Conservation (phyloP, 2,888 invertebrate species). For the Yponomeuta cagnagella region DNA sequence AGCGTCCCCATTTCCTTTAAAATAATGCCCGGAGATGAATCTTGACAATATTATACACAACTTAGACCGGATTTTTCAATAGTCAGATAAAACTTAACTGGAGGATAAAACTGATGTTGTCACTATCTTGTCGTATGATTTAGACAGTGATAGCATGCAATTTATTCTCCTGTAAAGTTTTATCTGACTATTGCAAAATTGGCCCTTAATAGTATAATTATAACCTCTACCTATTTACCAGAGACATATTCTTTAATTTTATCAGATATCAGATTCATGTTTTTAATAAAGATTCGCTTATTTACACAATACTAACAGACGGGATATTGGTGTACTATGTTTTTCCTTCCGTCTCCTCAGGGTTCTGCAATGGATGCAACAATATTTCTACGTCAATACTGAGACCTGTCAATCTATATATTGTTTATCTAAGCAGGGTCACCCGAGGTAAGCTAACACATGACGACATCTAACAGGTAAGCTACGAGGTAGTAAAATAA, state of each 20-base stretch:
- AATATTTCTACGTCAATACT: conserved; percentile 41
- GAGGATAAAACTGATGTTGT: too few species aligned
- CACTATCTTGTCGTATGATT: too few species aligned
- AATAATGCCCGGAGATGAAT: too few species aligned
- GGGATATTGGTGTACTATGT: conserved; percentile 56
- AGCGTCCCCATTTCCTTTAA: too few species aligned
- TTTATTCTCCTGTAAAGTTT: too few species aligned
- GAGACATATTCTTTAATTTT: not conserved
- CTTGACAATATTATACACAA: too few species aligned
- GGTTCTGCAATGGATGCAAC: conserved; percentile 72
- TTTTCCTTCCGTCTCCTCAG: conserved; percentile 64
- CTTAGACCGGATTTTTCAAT: too few species aligned
- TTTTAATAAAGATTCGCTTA: conserved; percentile 19
- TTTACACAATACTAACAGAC: conserved; percentile 48
- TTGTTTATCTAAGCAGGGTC: conserved; percentile 28
- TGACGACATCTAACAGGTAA: conserved; percentile 59
- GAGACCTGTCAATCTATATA: conserved; percentile 24
- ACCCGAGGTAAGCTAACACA: conserved; percentile 47
- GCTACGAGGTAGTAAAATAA: conserved; percentile 43
- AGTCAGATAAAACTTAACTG: too few species aligned
- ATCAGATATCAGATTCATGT: conserved; percentile 17
- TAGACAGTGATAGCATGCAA: too few species aligned
- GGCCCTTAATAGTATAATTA: too few species aligned
- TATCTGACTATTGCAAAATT: too few species aligned
- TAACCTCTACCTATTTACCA: not conserved